A percentile compares a stretch with the other conserved stretches of the same genome.
Evolutionary conservation across 1,140 invertebrate species (phyloP).

Genomic region (Drosophila azteca): DNA sequence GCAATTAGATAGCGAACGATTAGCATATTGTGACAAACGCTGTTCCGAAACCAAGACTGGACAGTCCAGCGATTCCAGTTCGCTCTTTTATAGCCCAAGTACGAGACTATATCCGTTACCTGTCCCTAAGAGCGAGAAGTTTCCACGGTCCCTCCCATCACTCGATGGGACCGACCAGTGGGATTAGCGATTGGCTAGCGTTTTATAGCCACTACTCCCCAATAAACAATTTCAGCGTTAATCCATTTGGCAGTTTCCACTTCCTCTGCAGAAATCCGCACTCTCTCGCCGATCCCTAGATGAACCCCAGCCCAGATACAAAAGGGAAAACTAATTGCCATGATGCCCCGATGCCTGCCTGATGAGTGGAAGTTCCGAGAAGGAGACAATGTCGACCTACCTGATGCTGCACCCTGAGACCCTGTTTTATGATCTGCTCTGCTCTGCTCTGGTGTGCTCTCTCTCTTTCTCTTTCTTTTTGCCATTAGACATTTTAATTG

Average conservation of each 20-base stretch:
- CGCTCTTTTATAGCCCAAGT: conserved; percentile 55
- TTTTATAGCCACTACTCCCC: conserved; percentile 33
- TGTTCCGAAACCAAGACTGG: conserved; percentile 40
- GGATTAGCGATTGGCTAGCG: conserved; percentile 30
- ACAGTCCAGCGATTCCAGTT: background rate
- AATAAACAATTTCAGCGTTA: conserved; percentile 58
- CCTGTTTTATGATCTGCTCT: conserved; percentile 48
- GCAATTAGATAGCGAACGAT: conserved; percentile 70
- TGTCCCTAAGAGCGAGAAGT: conserved; percentile 3
- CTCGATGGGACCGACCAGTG: background rate
- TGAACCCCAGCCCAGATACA: conserved; percentile 3
- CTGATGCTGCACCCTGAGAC: conserved; percentile 23
- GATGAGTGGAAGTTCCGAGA: conserved; percentile 70
- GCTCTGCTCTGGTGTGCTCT: conserved; percentile 1
- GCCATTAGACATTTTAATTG: conserved; percentile 81
- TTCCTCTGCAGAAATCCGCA: conserved; percentile 46
- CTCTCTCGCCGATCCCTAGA: conserved; percentile 27
- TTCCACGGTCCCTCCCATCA: background rate
- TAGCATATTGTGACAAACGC: conserved; percentile 54
- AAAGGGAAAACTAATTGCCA: conserved; percentile 58
- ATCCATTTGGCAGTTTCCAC: conserved; percentile 71
- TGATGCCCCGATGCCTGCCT: background rate
- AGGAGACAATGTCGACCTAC: conserved; percentile 45
- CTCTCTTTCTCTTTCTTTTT: conserved; percentile 29
- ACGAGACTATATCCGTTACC: conserved; percentile 6